These are phyloP conservation scores for Butorides virescens DNA, from an alignment of 2,113 vertebrate species.

Conservation along the genomic window DNA sequence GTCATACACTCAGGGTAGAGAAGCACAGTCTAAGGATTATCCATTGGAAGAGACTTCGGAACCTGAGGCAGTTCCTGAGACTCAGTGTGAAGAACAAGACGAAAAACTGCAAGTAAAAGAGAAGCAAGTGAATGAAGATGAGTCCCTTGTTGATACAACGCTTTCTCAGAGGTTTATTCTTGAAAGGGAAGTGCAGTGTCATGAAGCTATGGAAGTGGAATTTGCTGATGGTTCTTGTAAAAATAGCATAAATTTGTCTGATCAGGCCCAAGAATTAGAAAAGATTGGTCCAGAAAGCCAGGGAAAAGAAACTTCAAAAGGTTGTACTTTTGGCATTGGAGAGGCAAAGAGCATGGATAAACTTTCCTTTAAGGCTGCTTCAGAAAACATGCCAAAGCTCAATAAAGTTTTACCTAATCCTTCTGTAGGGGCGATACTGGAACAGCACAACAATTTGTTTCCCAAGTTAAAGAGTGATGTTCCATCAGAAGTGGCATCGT, in stretches of 20 bases:
- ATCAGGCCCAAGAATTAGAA: constrained; percentile 48
- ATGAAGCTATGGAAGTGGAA: constrained; percentile 56
- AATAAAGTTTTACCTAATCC: constrained; percentile 52
- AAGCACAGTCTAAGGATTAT: constrained; percentile 44
- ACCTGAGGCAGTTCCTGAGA: constrained; percentile 70
- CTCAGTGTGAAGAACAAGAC: constrained; percentile 65
- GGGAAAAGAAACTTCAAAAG: constrained; percentile 45
- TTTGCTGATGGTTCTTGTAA: constrained; percentile 28
- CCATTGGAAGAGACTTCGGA: constrained; percentile 50
- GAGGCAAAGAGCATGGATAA: constrained; percentile 60
- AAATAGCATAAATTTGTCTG: constrained; percentile 44
- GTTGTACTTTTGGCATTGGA: constrained; percentile 39
- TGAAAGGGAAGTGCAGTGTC: constrained; percentile 28
- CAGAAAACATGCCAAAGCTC: not conserved
- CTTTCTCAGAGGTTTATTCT: constrained; percentile 37
- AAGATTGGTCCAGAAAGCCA: constrained; percentile 11
- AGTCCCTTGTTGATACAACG: not conserved
- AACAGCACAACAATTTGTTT: constrained; percentile 25
- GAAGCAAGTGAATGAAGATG: constrained; percentile 42
- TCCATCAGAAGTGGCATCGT: not conserved
- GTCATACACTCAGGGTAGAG: constrained; percentile 32
- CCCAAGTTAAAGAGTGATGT: constrained; percentile 5
- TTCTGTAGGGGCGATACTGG: not conserved
- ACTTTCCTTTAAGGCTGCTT: not conserved
- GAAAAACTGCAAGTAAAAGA: not conserved